Evolutionary conservation across 2,113 vertebrate species (phyloP), one percentile per base, ranked within the genome.

Genomic region (Eolophus roseicapilla): DNA sequence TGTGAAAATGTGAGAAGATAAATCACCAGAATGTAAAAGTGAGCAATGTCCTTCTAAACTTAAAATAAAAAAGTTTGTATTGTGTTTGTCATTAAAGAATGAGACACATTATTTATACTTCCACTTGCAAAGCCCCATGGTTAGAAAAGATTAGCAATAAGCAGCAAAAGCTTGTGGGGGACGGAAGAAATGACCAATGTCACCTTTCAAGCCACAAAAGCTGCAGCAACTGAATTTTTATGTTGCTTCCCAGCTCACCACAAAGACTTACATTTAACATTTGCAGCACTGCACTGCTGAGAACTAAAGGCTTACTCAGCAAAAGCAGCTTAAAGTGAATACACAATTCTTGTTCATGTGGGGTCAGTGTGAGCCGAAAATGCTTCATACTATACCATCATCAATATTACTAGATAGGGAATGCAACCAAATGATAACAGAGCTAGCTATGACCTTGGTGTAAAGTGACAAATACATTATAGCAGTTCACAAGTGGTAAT

Each of bases 211-310:
- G 79, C 17, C 88, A 92, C 64, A 89, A 44, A 95, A 95, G 35
- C 93, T 95, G 91, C 92, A 95, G 82, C 31, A 83, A 86, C 75
- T 84, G 86, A 88, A 94, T 95, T 96, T 95, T 97, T 96, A 96
- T 96, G 82, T 90, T 81, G 63, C 83, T 95, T 82, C 82, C 77
- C 60, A 50, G 90, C 92, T 93, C 91, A 27, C 27, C 83, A 52
- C 3, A 2, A 94, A 97, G 95, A 96, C 94, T 96, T 97, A 95
- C 94, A 92, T 90, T 86, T 95, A 88, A 96, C 95, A 88, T 97
- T 96, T 89, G 71, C 94, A 82, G 76, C 52, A 47, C 77, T 43
- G 82, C 3, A 1, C 64, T 92, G 69, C 92, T 79, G 91, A 93
- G 85, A 84, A 53, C 86, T 84, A 93, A 92, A 82, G 82, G 81